phyloP scores from a whole-genome alignment of 2,888 invertebrate species.

The Oxystoma pomonae region DNA sequence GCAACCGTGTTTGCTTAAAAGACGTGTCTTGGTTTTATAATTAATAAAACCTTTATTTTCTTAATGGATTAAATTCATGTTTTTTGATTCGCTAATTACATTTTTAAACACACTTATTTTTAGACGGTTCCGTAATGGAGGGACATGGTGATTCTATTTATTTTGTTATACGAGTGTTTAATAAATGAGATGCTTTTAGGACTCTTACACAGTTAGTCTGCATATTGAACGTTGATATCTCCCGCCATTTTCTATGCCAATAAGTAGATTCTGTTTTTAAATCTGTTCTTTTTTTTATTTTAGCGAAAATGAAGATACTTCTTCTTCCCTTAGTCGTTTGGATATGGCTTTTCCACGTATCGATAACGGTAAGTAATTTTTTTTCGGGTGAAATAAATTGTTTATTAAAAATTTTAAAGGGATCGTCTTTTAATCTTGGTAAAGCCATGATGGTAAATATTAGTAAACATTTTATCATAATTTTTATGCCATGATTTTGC shows the following conservation, averaged over 20 bases:
- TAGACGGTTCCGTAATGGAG: not conserved
- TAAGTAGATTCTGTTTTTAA: constrained; percentile 12
- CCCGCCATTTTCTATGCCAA: not conserved
- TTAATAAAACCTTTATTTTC: not conserved
- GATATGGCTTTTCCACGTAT: constrained; percentile 68
- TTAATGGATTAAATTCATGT: not conserved
- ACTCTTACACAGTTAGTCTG: not conserved
- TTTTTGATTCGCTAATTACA: not conserved
- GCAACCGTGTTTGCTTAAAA: not conserved
- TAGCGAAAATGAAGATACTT: constrained; percentile 91
- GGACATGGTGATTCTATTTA: no score
- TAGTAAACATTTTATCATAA: no score
- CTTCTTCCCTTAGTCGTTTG: constrained; percentile 90
- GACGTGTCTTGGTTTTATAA: not conserved
- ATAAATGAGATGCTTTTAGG: no score
- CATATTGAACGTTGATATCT: not conserved
- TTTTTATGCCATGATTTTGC: no score
- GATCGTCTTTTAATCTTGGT: no score
- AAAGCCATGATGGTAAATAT: no score
- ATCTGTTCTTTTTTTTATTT: constrained; percentile 50
- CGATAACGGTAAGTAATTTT: constrained; percentile 75
- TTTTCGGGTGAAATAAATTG: no score
- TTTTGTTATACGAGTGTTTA: no score
- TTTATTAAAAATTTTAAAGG: no score
- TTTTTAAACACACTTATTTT: not conserved